Evolutionary conservation across 2,888 invertebrate species (phyloP).

Genomic region (Euzetes globulus): DNA sequence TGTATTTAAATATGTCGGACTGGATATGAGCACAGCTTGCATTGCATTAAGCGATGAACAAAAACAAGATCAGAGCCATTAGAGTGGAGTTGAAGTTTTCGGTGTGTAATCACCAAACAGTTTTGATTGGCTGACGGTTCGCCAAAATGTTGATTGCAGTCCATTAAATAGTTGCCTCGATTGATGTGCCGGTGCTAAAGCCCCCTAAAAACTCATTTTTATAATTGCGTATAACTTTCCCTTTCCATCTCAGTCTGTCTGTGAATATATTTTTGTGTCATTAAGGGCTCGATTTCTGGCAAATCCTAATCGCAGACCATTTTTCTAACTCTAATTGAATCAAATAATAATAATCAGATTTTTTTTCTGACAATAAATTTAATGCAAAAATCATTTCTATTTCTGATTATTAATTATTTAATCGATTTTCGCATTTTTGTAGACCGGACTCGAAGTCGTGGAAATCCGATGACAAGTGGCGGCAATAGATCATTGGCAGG

Average conservation of each 20-base stretch:
- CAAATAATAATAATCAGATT: neutral
- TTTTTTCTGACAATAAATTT: neutral
- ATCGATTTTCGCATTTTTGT: neutral
- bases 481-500: slow-evolving; percentile 11
- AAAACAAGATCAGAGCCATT: neutral
- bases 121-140: slow-evolving; percentile 5
- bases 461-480: neutral
- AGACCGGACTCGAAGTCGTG: neutral
- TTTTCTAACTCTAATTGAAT: neutral
- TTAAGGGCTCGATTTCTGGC: neutral
- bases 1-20: too few relatives aligned
- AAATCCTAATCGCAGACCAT: neutral
- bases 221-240: neutral
- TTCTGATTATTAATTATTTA: neutral
- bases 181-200: neutral
- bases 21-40: neutral
- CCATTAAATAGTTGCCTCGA: neutral
- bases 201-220: neutral
- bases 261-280: neutral
- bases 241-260: neutral
- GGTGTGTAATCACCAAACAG: neutral
- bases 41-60: neutral
- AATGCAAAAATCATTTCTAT: neutral
- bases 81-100: neutral
- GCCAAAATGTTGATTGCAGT: slow-evolving; percentile 8